Evolutionary conservation across 2,888 invertebrate species (phyloP).

Genomic region (Choristoneura rosaceana): DNA sequence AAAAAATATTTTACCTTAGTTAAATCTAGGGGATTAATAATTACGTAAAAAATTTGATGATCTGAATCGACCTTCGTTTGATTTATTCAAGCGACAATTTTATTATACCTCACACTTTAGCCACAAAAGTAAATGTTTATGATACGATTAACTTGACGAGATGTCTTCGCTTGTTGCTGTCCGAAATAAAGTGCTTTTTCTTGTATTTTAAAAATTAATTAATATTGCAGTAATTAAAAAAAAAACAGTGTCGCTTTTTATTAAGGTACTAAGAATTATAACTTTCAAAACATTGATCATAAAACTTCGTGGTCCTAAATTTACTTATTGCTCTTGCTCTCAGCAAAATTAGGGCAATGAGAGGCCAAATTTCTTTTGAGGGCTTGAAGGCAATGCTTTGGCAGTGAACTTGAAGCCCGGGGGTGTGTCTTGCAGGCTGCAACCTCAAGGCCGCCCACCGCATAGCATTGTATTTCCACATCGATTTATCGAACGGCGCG

Average conservation of each 20-base stretch:
- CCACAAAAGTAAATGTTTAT: neutral
- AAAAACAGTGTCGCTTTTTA: neutral
- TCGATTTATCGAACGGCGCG: constrained; percentile 85
- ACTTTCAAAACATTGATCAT: neutral
- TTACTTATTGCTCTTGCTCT: neutral
- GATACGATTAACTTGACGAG: neutral
- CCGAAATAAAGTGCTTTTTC: neutral
- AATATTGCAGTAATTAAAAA: neutral
- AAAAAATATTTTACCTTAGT: neutral
- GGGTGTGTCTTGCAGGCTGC: constrained; percentile 83
- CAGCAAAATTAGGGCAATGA: constrained; percentile 19
- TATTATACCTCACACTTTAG: neutral
- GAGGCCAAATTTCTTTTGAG: constrained; percentile 52
- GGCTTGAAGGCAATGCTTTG: constrained; percentile 62
- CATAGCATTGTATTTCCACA: constrained; percentile 77
- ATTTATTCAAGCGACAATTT: neutral
- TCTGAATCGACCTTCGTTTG: neutral
- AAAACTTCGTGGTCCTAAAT: neutral
- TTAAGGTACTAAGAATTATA: neutral
- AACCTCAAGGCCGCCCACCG: constrained; percentile 78
- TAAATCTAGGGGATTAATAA: too few relatives aligned
- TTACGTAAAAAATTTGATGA: too few relatives aligned
- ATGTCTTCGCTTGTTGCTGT: neutral
- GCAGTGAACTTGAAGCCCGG: constrained; percentile 81
- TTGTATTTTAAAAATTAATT: neutral